Percentiles rank a stretch among this genome's conserved stretches.
phyloP scores from a whole-genome alignment of 1,140 invertebrate species.

The Stegodyphus dumicola region DNA sequence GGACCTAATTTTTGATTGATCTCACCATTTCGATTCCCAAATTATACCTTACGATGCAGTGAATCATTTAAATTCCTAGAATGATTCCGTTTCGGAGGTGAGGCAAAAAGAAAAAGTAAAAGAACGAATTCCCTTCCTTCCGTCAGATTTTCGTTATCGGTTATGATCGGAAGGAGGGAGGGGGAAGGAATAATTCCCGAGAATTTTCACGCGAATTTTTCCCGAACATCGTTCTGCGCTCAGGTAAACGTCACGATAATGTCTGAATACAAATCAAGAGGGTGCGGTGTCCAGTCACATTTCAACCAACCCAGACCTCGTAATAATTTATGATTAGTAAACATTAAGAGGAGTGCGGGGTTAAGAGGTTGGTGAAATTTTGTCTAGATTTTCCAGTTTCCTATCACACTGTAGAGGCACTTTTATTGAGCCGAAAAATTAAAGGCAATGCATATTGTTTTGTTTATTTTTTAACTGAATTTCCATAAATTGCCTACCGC shows the following conservation, averaged over 20 bases:
- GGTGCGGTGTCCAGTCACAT: neutral
- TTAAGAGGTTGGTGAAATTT: too few relatives aligned
- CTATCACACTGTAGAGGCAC: too few relatives aligned
- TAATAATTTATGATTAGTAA: too few relatives aligned
- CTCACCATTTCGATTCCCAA: slow-evolving; percentile 47
- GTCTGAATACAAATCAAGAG: slow-evolving; percentile 2
- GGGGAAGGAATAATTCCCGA: neutral
- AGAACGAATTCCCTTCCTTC: neutral
- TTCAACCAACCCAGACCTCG: too few relatives aligned
- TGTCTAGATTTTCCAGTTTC: too few relatives aligned
- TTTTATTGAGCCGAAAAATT: too few relatives aligned
- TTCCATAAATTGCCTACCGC: too few relatives aligned
- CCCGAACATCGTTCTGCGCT: too few relatives aligned
- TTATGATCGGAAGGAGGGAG: neutral
- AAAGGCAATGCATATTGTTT: too few relatives aligned
- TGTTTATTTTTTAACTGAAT: too few relatives aligned
- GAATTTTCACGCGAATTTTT: neutral
- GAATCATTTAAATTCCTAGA: slow-evolving; percentile 53
- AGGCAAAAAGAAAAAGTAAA: slow-evolving; percentile 1
- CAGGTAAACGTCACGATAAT: too few relatives aligned
- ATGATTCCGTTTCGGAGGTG: slow-evolving; percentile 21
- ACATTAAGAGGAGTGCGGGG: too few relatives aligned
- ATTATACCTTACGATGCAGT: slow-evolving; percentile 43
- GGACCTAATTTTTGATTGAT: slow-evolving; percentile 53
- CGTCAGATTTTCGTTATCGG: neutral